These are phyloP conservation scores for Gryllus bimaculatus DNA, from an alignment of 1,140 invertebrate genomes.

Conservation along the genomic window DNA sequence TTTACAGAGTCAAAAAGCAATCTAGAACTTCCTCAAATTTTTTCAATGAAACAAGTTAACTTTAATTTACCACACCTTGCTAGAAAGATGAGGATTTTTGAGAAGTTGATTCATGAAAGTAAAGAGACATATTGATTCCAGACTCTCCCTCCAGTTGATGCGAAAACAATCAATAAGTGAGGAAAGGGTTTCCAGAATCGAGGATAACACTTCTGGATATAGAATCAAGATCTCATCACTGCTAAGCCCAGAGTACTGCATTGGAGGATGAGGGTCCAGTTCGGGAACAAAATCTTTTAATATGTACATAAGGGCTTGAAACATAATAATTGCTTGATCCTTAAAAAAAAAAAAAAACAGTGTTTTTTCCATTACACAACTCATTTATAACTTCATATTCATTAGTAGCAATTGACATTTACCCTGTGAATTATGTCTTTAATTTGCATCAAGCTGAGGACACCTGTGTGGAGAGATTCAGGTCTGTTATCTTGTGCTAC, in stretches of 20 bases:
- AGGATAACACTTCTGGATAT: constrained; percentile 40
- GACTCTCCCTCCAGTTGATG: constrained; percentile 61
- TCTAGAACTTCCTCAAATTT: neutral
- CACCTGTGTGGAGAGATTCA: constrained; percentile 34
- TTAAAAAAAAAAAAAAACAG: constrained; percentile 28
- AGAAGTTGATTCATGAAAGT: constrained; percentile 43
- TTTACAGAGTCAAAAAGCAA: constrained; percentile 12
- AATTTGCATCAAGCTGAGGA: constrained; percentile 39
- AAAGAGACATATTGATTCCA: constrained; percentile 53
- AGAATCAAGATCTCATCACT: constrained; percentile 29
- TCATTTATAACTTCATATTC: no score
- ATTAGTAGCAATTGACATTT: constrained; percentile 30
- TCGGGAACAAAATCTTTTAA: constrained; percentile 45
- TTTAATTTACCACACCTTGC: constrained; percentile 39
- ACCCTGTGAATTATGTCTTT: constrained; percentile 51
- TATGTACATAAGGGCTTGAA: constrained; percentile 56
- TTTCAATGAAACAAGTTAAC: constrained; percentile 32
- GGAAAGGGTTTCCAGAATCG: constrained; percentile 50
- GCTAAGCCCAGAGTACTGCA: constrained; percentile 30
- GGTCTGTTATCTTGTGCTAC: constrained; percentile 28
- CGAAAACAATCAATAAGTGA: constrained; percentile 55
- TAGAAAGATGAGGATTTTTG: constrained; percentile 39
- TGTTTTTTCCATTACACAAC: constrained; percentile 33
- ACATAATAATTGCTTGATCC: constrained; percentile 56
- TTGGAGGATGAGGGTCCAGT: constrained; percentile 25